Evolutionary conservation across 1,140 invertebrate genomes (phyloP), one percentile per base, ranked within the genome.

Genomic region (Brachionus rubens): DNA sequence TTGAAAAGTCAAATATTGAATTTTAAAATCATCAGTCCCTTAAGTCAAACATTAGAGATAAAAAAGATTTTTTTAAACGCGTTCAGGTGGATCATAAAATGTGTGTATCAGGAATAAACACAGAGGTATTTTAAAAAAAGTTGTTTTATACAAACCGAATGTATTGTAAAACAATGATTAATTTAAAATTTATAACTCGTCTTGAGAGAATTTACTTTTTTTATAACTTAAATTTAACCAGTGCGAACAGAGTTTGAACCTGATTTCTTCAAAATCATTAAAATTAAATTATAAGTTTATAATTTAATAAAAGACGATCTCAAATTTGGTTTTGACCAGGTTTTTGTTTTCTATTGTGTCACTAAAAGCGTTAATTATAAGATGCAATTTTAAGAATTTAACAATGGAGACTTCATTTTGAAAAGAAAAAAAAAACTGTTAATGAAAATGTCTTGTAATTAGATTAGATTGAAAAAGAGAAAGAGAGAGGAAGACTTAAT

Each of bases 401-500:
- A 36, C 10, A 33, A 59, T 33, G n/a, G n/a, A n/a, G n/a, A n/a
- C n/a, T n/a, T n/a, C n/a, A n/a, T n/a, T n/a, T n/a, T n/a, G n/a
- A n/a, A n/a, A n/a, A n/a, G n/a, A n/a, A n/a, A n/a, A n/a, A n/a
- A 16, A 56, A 59, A 59, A 59, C 54, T 59, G 54, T 59, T 59
- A 59, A 40, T 59, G 16, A 33, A 16, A 28, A 59, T n/a, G n/a
- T n/a, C n/a, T n/a, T n/a, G n/a, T n/a, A n/a, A n/a, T n/a, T n/a
- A n/a, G n/a, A n/a, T n/a, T n/a, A n/a, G n/a, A n/a, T n/a, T n/a
- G n/a, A n/a, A n/a, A n/a, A n/a, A n/a, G n/a, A n/a, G n/a, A n/a
- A n/a, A n/a, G n/a, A n/a, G n/a, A n/a, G n/a, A n/a, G n/a, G n/a
- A n/a, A n/a, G n/a, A n/a, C n/a, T n/a, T n/a, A n/a, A n/a, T n/a